Percentiles rank a stretch among this genome's conserved stretches.
Conservation (phyloP, 2,113 vertebrate species). For the Bostrychus sinensis region DNA sequence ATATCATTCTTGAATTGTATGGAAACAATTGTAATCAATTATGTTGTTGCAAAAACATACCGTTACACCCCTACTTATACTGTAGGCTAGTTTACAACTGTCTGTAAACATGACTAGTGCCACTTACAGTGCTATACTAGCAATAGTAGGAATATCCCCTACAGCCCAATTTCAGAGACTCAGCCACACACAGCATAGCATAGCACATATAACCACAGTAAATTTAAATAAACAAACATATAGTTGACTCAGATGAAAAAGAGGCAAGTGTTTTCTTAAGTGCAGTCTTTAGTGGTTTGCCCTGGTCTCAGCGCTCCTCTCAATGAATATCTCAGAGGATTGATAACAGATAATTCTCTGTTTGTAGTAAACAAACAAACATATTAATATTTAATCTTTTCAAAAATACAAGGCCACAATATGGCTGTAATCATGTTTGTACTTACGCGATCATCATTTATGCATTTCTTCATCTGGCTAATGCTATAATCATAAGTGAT, state of each 20-base stretch:
- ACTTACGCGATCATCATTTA: slow-evolving; percentile 64
- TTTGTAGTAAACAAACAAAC: slow-evolving; percentile 68
- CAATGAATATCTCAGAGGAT: slow-evolving; percentile 53
- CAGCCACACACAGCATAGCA: not conserved
- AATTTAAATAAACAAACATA: slow-evolving; percentile 47
- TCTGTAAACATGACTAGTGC: slow-evolving; percentile 59
- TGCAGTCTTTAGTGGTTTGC: slow-evolving; percentile 34
- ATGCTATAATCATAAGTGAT: slow-evolving; percentile 69
- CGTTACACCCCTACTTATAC: no score
- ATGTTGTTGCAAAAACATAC: no score
- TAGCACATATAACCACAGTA: no score
- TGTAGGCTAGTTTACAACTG: no score
- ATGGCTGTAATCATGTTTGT: slow-evolving; percentile 46
- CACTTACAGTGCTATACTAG: slow-evolving; percentile 20
- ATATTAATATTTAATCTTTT: slow-evolving; percentile 64
- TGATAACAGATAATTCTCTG: slow-evolving; percentile 35
- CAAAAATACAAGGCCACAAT: slow-evolving; percentile 57
- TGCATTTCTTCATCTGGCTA: slow-evolving; percentile 76
- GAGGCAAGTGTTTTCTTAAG: slow-evolving; percentile 41
- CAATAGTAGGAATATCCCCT: slow-evolving; percentile 26
- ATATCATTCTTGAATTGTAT: no score
- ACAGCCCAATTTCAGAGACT: slow-evolving; percentile 20
- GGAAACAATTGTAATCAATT: no score
- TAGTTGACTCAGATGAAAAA: slow-evolving; percentile 40
- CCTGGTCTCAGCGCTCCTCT: slow-evolving; percentile 33